Conservation (phyloP, 2,888 invertebrate genomes). For the Stegophylla sp. region DNA sequence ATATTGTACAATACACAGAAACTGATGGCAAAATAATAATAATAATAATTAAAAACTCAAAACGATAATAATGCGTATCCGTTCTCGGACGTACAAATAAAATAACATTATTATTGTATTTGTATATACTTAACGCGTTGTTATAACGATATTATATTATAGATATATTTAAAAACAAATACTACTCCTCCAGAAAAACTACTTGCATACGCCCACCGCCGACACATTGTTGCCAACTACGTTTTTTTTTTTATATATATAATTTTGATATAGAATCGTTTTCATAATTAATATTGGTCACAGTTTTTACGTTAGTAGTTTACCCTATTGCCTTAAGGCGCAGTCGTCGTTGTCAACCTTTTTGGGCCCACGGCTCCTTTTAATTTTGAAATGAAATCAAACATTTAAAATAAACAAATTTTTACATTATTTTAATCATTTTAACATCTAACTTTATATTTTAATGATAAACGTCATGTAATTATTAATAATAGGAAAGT, state of each 20-base stretch:
- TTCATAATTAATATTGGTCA: neutral
- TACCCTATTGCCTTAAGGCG: too few relatives aligned
- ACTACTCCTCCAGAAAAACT: neutral
- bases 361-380: too few relatives aligned
- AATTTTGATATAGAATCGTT: neutral
- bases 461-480: too few relatives aligned
- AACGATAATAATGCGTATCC: too few relatives aligned
- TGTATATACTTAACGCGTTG: neutral
- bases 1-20: conserved; percentile 33
- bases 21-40: neutral
- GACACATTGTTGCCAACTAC: neutral
- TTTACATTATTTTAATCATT: too few relatives aligned
- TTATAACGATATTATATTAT: neutral
- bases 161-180: neutral
- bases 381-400: too few relatives aligned
- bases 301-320: too few relatives aligned
- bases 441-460: too few relatives aligned
- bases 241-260: neutral
- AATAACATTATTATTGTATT: neutral
- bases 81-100: neutral
- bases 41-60: neutral
- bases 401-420: too few relatives aligned
- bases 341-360: too few relatives aligned
- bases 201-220: too few relatives aligned
- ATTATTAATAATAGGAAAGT: too few relatives aligned